These are phyloP conservation scores for Zonotrichia leucophrys DNA, from an alignment of 2,113 vertebrate species.

Conservation along the genomic window DNA sequence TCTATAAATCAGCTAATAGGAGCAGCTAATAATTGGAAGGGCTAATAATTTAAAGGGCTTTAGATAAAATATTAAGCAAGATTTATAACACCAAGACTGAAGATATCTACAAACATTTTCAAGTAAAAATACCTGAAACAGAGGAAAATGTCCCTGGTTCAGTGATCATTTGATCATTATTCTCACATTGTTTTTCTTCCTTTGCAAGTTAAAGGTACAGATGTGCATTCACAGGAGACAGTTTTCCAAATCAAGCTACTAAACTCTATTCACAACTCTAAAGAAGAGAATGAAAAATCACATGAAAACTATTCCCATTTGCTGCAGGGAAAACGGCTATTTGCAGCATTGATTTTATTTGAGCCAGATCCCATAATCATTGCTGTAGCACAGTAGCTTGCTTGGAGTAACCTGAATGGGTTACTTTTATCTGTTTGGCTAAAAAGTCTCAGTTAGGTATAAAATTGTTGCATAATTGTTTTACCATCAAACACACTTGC, in stretches of 20 bases:
- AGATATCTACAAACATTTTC: background rate
- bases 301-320: background rate
- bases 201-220: background rate
- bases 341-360: background rate
- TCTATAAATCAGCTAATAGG: background rate
- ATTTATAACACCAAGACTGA: background rate
- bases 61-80: background rate
- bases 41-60: background rate
- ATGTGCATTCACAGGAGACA: background rate
- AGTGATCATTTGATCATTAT: background rate
- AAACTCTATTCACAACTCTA: background rate
- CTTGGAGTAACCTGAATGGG: background rate
- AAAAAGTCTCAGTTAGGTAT: background rate
- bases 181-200: background rate
- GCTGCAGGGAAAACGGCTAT: background rate
- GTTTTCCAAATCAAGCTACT: background rate
- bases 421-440: background rate
- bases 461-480: background rate
- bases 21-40: background rate
- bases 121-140: background rate
- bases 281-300: background rate
- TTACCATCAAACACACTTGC: background rate
- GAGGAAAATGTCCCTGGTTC: background rate
- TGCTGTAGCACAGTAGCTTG: background rate
- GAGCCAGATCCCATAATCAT: background rate